Conservation (phyloP, 2,888 invertebrate species). For the Ophion slaviceki region DNA sequence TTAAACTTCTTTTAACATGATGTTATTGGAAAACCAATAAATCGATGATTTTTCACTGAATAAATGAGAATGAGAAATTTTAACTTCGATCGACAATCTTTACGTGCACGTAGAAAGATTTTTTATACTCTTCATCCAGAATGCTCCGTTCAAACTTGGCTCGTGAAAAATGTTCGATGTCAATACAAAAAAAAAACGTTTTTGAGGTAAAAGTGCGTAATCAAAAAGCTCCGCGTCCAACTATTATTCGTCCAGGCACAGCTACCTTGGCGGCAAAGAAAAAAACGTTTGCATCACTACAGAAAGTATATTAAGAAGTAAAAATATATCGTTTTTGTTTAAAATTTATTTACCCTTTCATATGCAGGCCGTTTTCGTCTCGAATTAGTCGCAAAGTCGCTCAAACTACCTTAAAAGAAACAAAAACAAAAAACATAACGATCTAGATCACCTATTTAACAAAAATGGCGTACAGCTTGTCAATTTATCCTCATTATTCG, state of each 20-base stretch:
- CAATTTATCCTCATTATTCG: background rate
- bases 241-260: background rate
- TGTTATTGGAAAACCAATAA: background rate
- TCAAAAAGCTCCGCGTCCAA: background rate
- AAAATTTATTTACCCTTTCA: conserved; percentile 62
- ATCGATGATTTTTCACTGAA: conserved; percentile 37
- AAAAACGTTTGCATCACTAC: conserved; percentile 12
- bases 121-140: background rate
- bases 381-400: conserved; percentile 64
- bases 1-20: background rate
- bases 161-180: background rate
- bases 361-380: conserved; percentile 64
- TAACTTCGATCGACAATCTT: background rate
- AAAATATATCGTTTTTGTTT: conserved; percentile 47
- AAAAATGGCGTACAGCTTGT: conserved; percentile 25
- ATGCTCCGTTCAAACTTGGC: background rate
- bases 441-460: conserved; percentile 32
- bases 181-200: background rate
- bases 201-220: background rate
- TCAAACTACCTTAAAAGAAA: conserved; percentile 65
- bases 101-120: background rate
- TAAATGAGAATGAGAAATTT: background rate
- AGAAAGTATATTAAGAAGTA: conserved; percentile 14
- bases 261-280: background rate
- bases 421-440: conserved; percentile 60